A percentile compares a stretch with the other conserved stretches of the same genome.
phyloP scores from a whole-genome alignment of 2,888 invertebrate genomes.

The Cheiracanthium punctorium region DNA sequence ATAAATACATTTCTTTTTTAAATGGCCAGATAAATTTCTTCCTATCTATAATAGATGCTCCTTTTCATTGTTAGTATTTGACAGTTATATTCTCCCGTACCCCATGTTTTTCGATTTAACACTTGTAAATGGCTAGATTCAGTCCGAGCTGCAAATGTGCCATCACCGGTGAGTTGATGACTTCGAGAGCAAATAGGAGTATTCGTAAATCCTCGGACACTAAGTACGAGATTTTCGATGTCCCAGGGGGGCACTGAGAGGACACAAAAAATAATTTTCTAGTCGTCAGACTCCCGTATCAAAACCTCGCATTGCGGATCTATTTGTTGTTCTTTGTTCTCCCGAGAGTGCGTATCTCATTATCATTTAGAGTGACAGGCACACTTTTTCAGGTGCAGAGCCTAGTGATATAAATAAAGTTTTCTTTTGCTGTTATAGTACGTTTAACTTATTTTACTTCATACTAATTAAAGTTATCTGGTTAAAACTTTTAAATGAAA shows the following conservation, averaged over 20 bases:
- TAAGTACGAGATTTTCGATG: background rate
- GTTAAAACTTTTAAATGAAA: too few relatives aligned
- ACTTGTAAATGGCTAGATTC: background rate
- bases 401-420: too few relatives aligned
- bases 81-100: background rate
- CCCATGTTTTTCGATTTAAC: background rate
- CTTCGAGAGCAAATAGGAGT: background rate
- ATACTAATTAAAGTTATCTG: too few relatives aligned
- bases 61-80: background rate
- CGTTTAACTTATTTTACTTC: too few relatives aligned
- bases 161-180: background rate
- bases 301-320: background rate
- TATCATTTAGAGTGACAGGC: background rate
- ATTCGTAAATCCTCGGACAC: background rate
- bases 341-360: background rate
- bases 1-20: too few relatives aligned
- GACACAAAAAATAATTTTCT: conserved; percentile 61
- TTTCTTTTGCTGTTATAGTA: too few relatives aligned
- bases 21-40: too few relatives aligned
- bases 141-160: background rate
- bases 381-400: too few relatives aligned
- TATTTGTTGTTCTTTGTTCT: background rate
- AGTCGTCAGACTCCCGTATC: background rate
- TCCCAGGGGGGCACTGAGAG: conserved; percentile 51
- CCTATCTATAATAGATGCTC: too few relatives aligned